These are phyloP conservation scores for Conomelus anceps DNA, from an alignment of 2,888 invertebrate genomes.

Conservation along the genomic window DNA sequence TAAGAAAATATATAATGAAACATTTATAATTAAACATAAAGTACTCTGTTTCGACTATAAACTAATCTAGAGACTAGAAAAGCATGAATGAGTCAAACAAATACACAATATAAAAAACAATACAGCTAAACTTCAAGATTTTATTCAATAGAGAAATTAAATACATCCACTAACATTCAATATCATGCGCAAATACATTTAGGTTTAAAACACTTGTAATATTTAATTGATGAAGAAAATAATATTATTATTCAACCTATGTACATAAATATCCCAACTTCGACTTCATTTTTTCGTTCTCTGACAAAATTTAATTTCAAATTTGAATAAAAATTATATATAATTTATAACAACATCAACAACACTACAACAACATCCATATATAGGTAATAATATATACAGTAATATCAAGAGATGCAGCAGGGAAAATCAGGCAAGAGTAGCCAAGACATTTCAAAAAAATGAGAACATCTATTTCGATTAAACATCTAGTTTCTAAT, in stretches of 20 bases:
- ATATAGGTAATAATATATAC: neutral
- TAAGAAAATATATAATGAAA: neutral
- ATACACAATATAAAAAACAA: neutral
- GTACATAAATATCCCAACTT: neutral
- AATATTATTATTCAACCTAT: neutral
- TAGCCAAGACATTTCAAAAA: neutral
- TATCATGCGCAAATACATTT: neutral
- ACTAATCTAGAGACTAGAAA: neutral
- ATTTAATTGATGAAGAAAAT: too few species aligned
- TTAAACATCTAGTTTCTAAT: neutral
- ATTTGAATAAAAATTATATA: too few species aligned
- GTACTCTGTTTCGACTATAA: neutral
- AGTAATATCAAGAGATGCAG: neutral
- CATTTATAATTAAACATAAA: neutral
- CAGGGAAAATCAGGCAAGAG: neutral
- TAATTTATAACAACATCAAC: neutral
- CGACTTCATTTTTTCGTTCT: neutral
- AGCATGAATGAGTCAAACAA: neutral
- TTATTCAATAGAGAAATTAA: neutral
- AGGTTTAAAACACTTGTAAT: too few species aligned
- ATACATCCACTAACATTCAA: neutral
- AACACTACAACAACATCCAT: neutral
- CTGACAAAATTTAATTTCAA: neutral
- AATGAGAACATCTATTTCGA: neutral
- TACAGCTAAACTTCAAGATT: neutral